Conservation (phyloP, 2,888 invertebrate genomes). For the Drosophila peninsularis region DNA sequence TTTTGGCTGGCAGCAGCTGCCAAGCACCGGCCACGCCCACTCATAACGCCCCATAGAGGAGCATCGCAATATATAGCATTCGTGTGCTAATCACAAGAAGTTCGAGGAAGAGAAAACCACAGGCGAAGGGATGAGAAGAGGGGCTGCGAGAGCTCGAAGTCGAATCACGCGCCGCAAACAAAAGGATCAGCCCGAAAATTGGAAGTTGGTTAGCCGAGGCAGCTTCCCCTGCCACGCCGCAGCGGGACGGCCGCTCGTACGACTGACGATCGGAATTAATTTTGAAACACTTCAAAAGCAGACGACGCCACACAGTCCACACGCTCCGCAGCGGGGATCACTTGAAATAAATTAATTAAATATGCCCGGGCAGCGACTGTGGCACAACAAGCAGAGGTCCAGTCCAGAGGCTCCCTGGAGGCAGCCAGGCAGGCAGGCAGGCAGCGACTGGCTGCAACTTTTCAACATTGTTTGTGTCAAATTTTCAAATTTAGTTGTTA, state of each 20-base stretch:
- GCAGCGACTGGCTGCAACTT: constrained; percentile 30
- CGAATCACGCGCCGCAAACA: constrained; percentile 69
- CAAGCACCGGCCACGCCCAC: constrained; percentile 61
- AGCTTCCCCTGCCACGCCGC: constrained; percentile 35
- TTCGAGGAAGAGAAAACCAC: constrained; percentile 59
- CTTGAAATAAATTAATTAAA: constrained; percentile 79
- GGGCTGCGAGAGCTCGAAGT: constrained; percentile 9
- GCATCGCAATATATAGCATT: constrained; percentile 52
- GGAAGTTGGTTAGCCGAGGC: constrained; percentile 48
- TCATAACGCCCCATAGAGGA: constrained; percentile 38
- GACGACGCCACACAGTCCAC: constrained; percentile 54
- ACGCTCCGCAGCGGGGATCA: constrained; percentile 56
- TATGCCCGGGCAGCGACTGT: constrained; percentile 50
- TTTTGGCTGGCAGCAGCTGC: constrained; percentile 57
- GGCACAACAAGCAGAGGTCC: constrained; percentile 10
- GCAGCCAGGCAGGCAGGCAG: constrained; percentile 25
- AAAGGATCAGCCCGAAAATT: constrained; percentile 55
- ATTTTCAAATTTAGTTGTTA: constrained; percentile 80
- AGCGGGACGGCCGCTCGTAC: constrained; percentile 51
- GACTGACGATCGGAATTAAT: constrained; percentile 80
- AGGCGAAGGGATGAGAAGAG: constrained; percentile 2
- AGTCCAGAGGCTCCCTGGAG: constrained; percentile 60
- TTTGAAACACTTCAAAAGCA: constrained; percentile 80
- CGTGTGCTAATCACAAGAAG: constrained; percentile 79
- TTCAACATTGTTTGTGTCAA: constrained; percentile 76